These are phyloP conservation scores for Adrianichthys oophorus DNA, from an alignment of 2,797 vertebrate genomes.

Conservation along the genomic window DNA sequence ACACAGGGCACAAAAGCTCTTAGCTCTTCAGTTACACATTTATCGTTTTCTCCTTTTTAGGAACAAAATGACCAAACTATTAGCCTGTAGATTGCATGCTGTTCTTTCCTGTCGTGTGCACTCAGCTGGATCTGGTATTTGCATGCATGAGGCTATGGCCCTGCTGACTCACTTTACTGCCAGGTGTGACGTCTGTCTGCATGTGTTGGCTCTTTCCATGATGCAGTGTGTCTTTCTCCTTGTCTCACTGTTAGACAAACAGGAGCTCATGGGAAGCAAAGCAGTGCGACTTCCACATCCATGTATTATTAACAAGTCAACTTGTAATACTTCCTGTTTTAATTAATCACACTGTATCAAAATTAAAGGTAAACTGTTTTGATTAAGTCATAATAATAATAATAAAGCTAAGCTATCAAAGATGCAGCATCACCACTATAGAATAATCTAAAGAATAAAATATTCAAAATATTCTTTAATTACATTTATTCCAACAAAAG, in stretches of 20 bases:
- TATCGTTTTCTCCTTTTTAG: conserved; percentile 6
- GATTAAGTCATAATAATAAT: too few relatives aligned
- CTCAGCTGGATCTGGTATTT: conserved; percentile 43
- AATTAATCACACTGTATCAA: too few relatives aligned
- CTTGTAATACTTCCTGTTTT: too few relatives aligned
- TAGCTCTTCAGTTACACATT: background rate
- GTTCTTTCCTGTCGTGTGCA: conserved; percentile 5
- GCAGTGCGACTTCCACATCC: conserved; percentile 30
- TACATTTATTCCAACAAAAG: too few relatives aligned
- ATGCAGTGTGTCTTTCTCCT: conserved; percentile 28
- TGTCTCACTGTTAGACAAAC: conserved; percentile 37
- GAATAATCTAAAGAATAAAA: too few relatives aligned
- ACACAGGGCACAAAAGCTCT: conserved; percentile 2
- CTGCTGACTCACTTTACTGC: conserved; percentile 57
- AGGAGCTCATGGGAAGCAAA: conserved; percentile 39
- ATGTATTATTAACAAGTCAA: conserved; percentile 1
- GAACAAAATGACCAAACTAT: background rate
- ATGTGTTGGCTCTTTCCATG: conserved; percentile 33
- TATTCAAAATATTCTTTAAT: too few relatives aligned
- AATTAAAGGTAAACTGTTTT: too few relatives aligned
- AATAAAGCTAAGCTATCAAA: too few relatives aligned
- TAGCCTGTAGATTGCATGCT: background rate
- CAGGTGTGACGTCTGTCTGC: conserved; percentile 44
- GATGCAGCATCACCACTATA: too few relatives aligned
- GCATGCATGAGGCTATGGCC: conserved; percentile 33